phyloP scores from a whole-genome alignment of 2,888 invertebrate genomes.

The Idaea aversata region DNA sequence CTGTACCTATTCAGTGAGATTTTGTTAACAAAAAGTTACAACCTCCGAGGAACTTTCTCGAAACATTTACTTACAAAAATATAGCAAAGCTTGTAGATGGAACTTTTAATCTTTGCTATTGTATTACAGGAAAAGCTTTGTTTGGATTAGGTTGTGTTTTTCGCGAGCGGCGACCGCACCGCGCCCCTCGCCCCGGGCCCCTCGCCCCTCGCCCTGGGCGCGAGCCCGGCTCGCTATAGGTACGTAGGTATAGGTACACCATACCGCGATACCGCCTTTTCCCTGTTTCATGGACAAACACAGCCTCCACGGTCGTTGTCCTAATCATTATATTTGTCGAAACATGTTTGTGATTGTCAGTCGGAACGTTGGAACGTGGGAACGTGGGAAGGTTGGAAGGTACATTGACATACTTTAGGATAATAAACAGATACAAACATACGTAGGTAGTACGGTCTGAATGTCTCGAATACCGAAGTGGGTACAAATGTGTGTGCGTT shows the following conservation, averaged over 20 bases:
- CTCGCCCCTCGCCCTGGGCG: background rate
- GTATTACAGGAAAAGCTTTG: background rate
- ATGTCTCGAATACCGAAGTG: background rate
- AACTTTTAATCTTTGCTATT: conserved; percentile 1
- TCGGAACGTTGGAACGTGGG: background rate
- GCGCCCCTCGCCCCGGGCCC: too few relatives aligned
- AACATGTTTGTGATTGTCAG: conserved; percentile 1
- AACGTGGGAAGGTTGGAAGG: background rate
- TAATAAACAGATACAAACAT: background rate
- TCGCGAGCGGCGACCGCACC: too few relatives aligned
- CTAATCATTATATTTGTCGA: background rate
- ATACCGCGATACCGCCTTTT: background rate
- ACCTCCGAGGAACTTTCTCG: background rate
- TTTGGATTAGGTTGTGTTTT: background rate
- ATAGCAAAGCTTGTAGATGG: background rate
- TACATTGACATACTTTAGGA: background rate
- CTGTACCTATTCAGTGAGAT: background rate
- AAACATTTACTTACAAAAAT: background rate
- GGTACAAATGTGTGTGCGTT: background rate
- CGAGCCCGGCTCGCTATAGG: too few relatives aligned
- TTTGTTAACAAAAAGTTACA: background rate
- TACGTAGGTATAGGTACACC: too few relatives aligned
- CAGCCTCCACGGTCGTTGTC: background rate
- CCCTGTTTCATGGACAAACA: background rate
- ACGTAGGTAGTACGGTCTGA: background rate